phyloP scores from a whole-genome alignment of 2,113 vertebrate species.

The Thamnophis sirtalis region DNA sequence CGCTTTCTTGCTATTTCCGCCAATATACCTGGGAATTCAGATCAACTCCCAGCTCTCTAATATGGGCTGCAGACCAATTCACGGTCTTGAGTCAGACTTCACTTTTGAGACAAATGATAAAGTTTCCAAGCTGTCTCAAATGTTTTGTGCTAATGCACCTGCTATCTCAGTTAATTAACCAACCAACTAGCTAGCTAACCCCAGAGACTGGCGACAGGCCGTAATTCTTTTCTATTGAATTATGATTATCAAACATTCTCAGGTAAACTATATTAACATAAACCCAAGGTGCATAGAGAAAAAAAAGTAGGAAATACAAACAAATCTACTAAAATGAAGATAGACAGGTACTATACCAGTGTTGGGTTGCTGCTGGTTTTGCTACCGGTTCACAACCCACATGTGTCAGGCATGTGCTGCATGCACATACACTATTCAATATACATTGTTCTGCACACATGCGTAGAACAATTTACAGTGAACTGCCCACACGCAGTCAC shows the following conservation, averaged over 20 bases:
- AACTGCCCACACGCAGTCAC: no score
- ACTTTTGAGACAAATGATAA: neutral
- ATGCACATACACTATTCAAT: no score
- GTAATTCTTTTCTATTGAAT: neutral
- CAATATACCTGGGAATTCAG: neutral
- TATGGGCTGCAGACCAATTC: neutral
- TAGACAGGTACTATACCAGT: neutral
- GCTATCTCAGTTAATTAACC: neutral
- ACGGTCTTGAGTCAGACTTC: neutral
- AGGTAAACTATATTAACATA: neutral
- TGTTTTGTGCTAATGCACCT: neutral
- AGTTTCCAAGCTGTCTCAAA: neutral
- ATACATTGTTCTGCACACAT: no score
- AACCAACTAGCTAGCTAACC: neutral
- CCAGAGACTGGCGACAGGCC: neutral
- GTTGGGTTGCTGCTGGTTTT: no score
- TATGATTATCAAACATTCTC: neutral
- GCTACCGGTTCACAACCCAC: no score
- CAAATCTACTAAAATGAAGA: neutral
- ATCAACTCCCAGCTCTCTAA: neutral
- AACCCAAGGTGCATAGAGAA: neutral
- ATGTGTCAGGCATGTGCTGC: no score
- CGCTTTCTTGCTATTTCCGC: neutral
- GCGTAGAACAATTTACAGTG: no score
- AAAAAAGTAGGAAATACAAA: neutral